Evolutionary conservation across 2,797 vertebrate species (phyloP), one percentile per base, ranked within the genome.

Genomic region (Clarias platycephalus): DNA sequence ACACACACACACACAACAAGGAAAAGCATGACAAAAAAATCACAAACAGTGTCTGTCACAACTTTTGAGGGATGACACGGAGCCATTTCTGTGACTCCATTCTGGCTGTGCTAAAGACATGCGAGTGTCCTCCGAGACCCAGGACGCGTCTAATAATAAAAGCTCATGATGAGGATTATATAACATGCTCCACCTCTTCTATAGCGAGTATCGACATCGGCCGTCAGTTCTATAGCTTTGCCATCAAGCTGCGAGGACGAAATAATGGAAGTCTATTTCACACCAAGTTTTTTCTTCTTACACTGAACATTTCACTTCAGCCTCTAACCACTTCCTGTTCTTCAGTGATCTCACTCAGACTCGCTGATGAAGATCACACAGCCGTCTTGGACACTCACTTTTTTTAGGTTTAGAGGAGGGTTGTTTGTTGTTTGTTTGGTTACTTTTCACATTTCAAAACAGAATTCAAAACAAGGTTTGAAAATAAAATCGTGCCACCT

Each of bases 121-220:
- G 5, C 0, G 24, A 4, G 15, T 16, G 4, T 64, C 77, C 77
- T 64, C 16, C 10, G 77, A 40, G 77, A 79, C 77, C 16, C 77
- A 20, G 60, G 37, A 22, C 24, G 9, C 22, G 58, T 79, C 57
- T 63, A 44, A 79, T n/a, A 60, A 63, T 63, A 79, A 63, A 79
- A 20, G 22, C 58, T 44, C 1, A 44, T 79, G 15, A 79, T 63
- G 22, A 40, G 31, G 37, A 63, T 60, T 60, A 57, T 6, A 58
- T 34, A 77, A 77, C 74, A 58, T 40, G 57, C 44, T 63, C 31
- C 8, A 79, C 58, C 10, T 63, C n/a, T 78, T n/a, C 58, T n/a
- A 15, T 16, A 62, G 34, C 4, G 7, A 78, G 58, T 15, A 40
- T 4, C 16, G 22, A 37, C 31, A 60, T 78, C 7, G 12, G 10